Evolutionary conservation across 2,888 invertebrate species (phyloP).

Genomic region (Tenodera sinensis): DNA sequence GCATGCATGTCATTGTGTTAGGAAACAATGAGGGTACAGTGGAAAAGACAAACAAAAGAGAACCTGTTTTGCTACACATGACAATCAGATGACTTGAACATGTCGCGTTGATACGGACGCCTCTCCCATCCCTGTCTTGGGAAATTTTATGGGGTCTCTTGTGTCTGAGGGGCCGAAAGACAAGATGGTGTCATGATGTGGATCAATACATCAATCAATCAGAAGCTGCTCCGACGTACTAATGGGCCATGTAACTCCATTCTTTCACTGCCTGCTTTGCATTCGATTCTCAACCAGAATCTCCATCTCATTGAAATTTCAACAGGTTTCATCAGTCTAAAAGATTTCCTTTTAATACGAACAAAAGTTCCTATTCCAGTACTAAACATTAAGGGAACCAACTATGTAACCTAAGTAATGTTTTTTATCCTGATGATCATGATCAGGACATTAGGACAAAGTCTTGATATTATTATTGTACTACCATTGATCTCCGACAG

Average conservation of each 20-base stretch:
- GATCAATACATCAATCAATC: constrained; percentile 3
- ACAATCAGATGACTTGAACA: background rate
- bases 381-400: background rate
- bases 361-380: background rate
- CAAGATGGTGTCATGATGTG: background rate
- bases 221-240: background rate
- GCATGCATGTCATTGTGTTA: background rate
- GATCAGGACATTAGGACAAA: too few species aligned
- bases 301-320: constrained; percentile 10
- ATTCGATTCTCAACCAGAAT: background rate
- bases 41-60: background rate
- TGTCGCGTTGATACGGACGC: background rate
- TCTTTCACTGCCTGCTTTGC: background rate
- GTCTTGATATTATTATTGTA: too few species aligned
- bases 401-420: too few species aligned
- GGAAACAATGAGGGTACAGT: background rate
- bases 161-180: background rate
- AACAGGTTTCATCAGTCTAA: background rate
- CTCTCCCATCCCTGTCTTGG: background rate
- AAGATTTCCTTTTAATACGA: background rate
- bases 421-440: too few species aligned
- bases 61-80: background rate
- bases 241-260: background rate
- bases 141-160: background rate
- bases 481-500: too few species aligned